These are phyloP conservation scores for Anas bernieri DNA, from an alignment of 2,797 vertebrate genomes.

Conservation along the genomic window DNA sequence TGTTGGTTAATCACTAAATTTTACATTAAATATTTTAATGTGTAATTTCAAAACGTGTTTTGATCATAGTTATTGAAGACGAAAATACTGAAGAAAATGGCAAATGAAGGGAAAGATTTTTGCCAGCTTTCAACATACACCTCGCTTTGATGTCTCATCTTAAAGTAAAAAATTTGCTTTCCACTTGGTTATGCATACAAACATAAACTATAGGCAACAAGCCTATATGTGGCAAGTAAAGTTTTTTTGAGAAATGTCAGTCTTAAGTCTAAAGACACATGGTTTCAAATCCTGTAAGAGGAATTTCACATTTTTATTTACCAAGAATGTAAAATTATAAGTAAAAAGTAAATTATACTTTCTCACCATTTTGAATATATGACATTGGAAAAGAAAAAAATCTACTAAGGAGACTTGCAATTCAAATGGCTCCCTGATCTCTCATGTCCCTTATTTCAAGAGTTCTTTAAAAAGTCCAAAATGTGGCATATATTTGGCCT, in stretches of 20 bases:
- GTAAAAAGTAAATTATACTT: not conserved
- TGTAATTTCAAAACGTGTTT: not conserved
- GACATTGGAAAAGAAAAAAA: not conserved
- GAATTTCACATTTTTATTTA: not conserved
- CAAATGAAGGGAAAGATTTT: not conserved
- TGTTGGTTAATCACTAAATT: not conserved
- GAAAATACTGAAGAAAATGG: not conserved
- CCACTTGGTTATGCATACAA: not conserved
- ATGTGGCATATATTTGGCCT: not conserved
- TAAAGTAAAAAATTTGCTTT: not conserved
- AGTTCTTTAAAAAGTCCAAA: not conserved
- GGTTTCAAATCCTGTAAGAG: not conserved
- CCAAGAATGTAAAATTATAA: not conserved
- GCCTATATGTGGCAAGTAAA: not conserved
- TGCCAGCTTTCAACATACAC: not conserved
- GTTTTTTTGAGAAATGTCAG: not conserved
- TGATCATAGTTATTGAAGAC: not conserved
- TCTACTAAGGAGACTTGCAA: not conserved
- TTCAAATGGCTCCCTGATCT: not conserved
- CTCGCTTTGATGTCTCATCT: not conserved
- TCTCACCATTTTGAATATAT: not conserved
- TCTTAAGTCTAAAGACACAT: accelerated
- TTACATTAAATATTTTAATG: not conserved
- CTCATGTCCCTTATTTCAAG: not conserved
- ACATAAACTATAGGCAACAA: not conserved